phyloP scores from a whole-genome alignment of 2,113 vertebrate species.

The Macquaria ambigua region DNA sequence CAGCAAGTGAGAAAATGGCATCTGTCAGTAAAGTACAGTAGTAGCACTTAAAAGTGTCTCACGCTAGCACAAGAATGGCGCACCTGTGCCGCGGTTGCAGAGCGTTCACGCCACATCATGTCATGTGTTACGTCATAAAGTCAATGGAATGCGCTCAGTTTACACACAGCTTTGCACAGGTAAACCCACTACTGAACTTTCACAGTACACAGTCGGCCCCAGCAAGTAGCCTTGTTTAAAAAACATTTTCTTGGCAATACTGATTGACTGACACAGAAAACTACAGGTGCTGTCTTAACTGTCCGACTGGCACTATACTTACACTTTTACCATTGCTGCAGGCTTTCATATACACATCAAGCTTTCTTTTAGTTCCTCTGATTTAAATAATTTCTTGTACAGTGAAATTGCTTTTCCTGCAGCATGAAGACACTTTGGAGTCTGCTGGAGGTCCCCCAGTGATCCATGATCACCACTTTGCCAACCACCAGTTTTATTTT shows the following conservation, averaged over 20 bases:
- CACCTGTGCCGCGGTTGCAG: no score
- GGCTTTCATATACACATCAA: not conserved
- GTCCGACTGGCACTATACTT: not conserved
- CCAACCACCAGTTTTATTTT: slow-evolving; percentile 26
- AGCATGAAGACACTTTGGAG: not conserved
- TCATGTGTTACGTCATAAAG: no score
- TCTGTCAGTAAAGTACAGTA: no score
- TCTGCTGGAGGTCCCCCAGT: not conserved
- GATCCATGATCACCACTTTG: slow-evolving; percentile 18
- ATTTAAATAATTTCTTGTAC: not conserved
- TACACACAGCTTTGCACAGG: no score
- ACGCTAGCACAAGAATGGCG: no score
- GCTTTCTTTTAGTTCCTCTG: not conserved
- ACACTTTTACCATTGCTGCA: not conserved
- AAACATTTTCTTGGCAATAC: not conserved
- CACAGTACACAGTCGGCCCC: no score
- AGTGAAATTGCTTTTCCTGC: not conserved
- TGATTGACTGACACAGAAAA: not conserved
- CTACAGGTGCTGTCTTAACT: not conserved
- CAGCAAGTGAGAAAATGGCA: no score
- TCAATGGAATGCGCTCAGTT: no score
- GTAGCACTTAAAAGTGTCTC: no score
- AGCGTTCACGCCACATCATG: no score
- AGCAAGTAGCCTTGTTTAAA: no score
- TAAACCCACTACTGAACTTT: no score